These are phyloP conservation scores for Eurystomus glaucurus DNA, from an alignment of 2,797 vertebrate genomes.

Conservation along the genomic window DNA sequence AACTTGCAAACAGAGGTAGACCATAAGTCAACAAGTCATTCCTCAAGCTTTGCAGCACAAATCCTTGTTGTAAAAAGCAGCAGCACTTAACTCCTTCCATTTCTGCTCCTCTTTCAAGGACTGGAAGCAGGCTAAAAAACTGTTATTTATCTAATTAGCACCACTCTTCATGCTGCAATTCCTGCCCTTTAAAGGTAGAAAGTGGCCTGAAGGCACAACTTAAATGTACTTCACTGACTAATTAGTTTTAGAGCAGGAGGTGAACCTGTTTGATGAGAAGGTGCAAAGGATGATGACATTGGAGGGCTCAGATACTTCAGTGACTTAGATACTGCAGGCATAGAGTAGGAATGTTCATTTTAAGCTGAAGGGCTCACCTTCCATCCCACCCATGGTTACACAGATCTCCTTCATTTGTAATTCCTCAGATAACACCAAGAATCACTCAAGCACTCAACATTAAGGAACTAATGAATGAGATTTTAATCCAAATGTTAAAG, in stretches of 20 bases:
- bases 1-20: conserved; percentile 3
- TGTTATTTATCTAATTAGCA: background rate
- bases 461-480: background rate
- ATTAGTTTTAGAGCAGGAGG: background rate
- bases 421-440: fast-evolving
- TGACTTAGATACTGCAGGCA: background rate
- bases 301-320: fast-evolving
- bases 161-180: background rate
- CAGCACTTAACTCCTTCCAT: background rate
- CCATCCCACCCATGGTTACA: background rate
- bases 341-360: background rate
- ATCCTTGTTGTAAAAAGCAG: background rate
- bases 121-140: background rate
- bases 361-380: background rate
- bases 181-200: background rate
- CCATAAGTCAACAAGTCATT: background rate
- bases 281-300: background rate
- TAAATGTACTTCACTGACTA: too few relatives aligned
- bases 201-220: background rate
- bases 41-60: background rate
- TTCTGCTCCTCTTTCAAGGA: background rate
- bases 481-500: background rate
- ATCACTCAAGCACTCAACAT: background rate
- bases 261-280: background rate
- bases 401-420: background rate